Evolutionary conservation across 2,113 vertebrate genomes (phyloP).

Genomic region (Silurus glanis): DNA sequence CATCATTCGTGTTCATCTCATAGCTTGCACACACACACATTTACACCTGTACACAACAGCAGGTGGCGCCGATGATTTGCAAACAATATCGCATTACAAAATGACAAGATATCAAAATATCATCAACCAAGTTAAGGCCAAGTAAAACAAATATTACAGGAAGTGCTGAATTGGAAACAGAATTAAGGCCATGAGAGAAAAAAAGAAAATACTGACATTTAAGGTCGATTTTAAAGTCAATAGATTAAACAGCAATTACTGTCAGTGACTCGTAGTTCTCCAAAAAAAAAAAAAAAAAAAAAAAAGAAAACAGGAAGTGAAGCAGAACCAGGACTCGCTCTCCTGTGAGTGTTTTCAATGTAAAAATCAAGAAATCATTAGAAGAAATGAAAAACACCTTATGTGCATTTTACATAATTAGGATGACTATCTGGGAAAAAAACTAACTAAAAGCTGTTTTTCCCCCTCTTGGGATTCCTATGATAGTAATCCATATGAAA

Average conservation of each 20-base stretch:
- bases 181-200: slow-evolving; percentile 10
- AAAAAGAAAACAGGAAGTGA: not conserved
- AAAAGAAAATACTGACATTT: not conserved
- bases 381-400: not conserved
- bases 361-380: not conserved
- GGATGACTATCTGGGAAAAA: not conserved
- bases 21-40: not conserved
- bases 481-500: not conserved
- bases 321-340: not conserved
- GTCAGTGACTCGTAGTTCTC: no score
- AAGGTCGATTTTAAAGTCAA: not conserved
- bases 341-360: not conserved
- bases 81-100: not conserved
- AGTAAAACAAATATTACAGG: not conserved
- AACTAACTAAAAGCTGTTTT: not conserved
- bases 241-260: not conserved
- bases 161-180: slow-evolving; percentile 7
- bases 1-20: not conserved
- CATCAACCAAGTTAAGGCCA: not conserved
- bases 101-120: not conserved
- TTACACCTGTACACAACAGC: not conserved
- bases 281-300: not conserved
- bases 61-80: not conserved
- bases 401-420: not conserved
- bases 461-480: not conserved